Evolutionary conservation across 1,140 invertebrate genomes (phyloP).

Genomic region (Caenorhabditis brenneri): DNA sequence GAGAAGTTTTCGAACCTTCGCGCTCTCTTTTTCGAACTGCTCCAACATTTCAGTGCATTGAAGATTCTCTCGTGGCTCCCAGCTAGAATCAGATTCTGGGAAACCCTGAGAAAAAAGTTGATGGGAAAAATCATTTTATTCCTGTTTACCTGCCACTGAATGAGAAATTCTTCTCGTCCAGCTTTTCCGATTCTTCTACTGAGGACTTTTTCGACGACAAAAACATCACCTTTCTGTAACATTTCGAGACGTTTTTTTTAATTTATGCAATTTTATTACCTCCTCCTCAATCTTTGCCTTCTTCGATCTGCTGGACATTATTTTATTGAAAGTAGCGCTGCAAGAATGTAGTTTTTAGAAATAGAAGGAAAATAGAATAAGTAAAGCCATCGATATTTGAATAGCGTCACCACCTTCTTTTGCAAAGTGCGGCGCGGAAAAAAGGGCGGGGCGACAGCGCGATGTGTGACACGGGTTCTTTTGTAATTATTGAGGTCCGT

Average conservation of each 20-base stretch:
- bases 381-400: too few species aligned
- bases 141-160: conserved; percentile 9
- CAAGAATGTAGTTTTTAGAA: too few species aligned
- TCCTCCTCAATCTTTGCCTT: background rate
- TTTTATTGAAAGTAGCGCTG: too few species aligned
- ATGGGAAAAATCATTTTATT: too few species aligned
- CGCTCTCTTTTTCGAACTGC: background rate
- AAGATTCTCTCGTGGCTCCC: conserved; percentile 2
- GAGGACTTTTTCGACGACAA: background rate
- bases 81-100: background rate
- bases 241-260: background rate
- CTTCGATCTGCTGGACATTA: background rate
- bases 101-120: background rate
- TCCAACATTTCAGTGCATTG: background rate
- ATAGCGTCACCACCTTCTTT: too few species aligned
- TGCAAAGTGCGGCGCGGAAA: background rate
- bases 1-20: background rate
- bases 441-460: background rate
- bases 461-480: too few species aligned
- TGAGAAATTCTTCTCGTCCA: conserved; percentile 15
- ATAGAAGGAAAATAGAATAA: background rate
- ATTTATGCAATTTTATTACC: background rate
- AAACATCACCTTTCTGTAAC: conserved; percentile 4
- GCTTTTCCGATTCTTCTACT: background rate
- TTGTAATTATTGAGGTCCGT: too few species aligned